Evolutionary conservation across 2,888 invertebrate genomes (phyloP).

Genomic region (Dimorphilus gyrociliatus): DNA sequence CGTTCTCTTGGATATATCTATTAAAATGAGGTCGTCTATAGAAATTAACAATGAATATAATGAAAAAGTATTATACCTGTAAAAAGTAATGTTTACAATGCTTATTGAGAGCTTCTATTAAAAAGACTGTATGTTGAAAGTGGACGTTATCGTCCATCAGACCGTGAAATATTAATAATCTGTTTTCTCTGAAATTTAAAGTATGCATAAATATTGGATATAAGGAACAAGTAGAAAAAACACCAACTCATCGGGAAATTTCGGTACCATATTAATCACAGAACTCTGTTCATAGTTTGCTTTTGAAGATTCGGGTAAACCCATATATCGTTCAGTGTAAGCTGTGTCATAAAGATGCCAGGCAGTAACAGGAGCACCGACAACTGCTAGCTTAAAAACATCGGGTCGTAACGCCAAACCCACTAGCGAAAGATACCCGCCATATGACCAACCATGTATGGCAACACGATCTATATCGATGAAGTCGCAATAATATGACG

Average conservation of each 20-base stretch:
- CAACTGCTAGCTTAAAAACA: constrained; percentile 79
- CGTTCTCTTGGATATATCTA: constrained; percentile 84
- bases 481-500: constrained; percentile 52
- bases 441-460: constrained; percentile 97
- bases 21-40: constrained; percentile 8
- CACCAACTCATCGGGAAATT: constrained; percentile 71
- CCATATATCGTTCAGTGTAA: constrained; percentile 96
- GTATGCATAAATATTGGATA: too few species aligned
- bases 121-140: constrained; percentile 80
- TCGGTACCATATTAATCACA: constrained; percentile 63
- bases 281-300: constrained; percentile 63
- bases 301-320: constrained; percentile 56
- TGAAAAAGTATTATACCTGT: constrained; percentile 44
- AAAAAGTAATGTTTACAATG: constrained; percentile 90
- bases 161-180: constrained; percentile 86
- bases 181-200: constrained; percentile 41
- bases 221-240: not conserved
- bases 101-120: constrained; percentile 72
- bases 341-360: constrained; percentile 97
- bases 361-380: constrained; percentile 91
- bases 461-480: constrained; percentile 83
- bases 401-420: constrained; percentile 79
- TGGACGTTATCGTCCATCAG: constrained; percentile 97
- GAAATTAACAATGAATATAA: not conserved
- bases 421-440: constrained; percentile 84